Percentiles rank a stretch among this genome's conserved stretches.
phyloP scores from a whole-genome alignment of 1,140 invertebrate genomes.

The Himalopsyche phryganea region DNA sequence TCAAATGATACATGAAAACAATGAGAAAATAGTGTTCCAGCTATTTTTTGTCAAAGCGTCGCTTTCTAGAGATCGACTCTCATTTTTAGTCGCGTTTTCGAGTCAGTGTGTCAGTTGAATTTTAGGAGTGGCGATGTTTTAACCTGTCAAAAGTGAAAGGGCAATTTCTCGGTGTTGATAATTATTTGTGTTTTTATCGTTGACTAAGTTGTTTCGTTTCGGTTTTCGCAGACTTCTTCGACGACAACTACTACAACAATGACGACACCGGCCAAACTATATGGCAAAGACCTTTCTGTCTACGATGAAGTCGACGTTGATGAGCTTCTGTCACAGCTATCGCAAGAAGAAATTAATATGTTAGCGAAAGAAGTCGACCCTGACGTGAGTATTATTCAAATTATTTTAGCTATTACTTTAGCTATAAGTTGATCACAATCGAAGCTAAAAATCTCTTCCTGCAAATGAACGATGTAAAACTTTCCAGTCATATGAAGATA shows the following conservation, averaged over 20 bases:
- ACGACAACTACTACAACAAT: constrained; percentile 82
- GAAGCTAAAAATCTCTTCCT: too few relatives aligned
- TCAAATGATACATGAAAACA: not conserved
- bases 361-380: constrained; percentile 98
- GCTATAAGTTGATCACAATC: too few relatives aligned
- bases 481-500: too few relatives aligned
- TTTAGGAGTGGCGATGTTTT: constrained; percentile 1
- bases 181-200: constrained; percentile 2
- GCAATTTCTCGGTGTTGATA: constrained; percentile 2
- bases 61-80: constrained; percentile 10
- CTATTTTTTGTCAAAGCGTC: constrained; percentile 5
- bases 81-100: not conserved
- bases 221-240: constrained; percentile 71
- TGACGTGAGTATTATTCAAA: constrained; percentile 82
- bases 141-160: constrained; percentile 27
- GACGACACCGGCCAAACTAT: constrained; percentile 84
- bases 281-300: constrained; percentile 87
- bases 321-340: constrained; percentile 88
- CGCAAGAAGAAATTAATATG: constrained; percentile 94
- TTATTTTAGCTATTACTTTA: too few relatives aligned
- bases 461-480: too few relatives aligned
- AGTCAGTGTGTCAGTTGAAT: constrained; percentile 14
- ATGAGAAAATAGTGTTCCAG: constrained; percentile 17
- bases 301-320: constrained; percentile 97
- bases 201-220: constrained; percentile 22